These are phyloP conservation scores for Sinella curviseta DNA, from an alignment of 1,140 invertebrate species.

Conservation along the genomic window DNA sequence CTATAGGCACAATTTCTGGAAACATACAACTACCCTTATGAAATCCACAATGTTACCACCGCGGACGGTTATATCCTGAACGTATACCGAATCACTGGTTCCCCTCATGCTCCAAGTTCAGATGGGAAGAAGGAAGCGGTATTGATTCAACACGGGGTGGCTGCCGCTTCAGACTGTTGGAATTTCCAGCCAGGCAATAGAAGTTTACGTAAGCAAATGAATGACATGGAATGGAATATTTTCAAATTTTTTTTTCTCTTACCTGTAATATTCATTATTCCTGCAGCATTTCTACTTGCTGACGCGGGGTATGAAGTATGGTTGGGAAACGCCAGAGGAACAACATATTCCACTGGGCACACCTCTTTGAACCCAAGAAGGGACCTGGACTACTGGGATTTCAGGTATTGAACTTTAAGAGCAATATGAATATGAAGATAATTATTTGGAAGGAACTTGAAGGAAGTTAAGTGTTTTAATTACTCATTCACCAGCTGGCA, in stretches of 20 bases:
- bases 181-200: not conserved
- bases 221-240: too few relatives aligned
- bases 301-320: slow-evolving; percentile 56
- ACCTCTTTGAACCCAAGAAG: slow-evolving; percentile 26
- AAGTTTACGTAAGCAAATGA: not conserved
- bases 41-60: too few relatives aligned
- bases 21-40: slow-evolving; percentile 59
- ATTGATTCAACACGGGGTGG: slow-evolving; percentile 55
- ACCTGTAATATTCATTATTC: not conserved
- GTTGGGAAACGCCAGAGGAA: slow-evolving; percentile 61
- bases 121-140: slow-evolving; percentile 55
- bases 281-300: too few relatives aligned
- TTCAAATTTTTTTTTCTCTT: too few relatives aligned
- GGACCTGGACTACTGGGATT: slow-evolving; percentile 47
- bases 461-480: too few relatives aligned
- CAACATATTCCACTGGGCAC: slow-evolving; percentile 56
- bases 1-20: slow-evolving; percentile 3
- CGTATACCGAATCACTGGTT: slow-evolving; percentile 63
- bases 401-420: slow-evolving; percentile 39
- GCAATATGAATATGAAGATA: not conserved
- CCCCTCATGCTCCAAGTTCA: slow-evolving; percentile 49
- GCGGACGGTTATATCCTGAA: too few relatives aligned
- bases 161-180: not conserved
- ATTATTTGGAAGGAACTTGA: too few relatives aligned
- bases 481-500: too few relatives aligned